Evolutionary conservation across 2,113 vertebrate genomes (phyloP).

Genomic region (Camelus dromedarius): DNA sequence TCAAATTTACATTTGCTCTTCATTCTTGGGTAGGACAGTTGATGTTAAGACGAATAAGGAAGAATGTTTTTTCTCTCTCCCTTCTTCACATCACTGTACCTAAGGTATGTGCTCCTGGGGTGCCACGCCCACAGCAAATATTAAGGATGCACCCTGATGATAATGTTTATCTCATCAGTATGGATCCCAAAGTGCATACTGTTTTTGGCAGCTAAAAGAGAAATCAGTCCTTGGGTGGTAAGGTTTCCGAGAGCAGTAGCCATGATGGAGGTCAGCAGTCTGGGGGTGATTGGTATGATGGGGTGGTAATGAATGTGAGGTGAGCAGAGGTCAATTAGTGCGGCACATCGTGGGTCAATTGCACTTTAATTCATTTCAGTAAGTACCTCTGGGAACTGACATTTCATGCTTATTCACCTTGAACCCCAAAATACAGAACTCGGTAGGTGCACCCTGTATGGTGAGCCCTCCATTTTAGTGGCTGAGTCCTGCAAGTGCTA

Average conservation of each 20-base stretch:
- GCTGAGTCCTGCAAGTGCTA: background rate
- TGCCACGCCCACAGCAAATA: background rate
- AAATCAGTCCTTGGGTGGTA: background rate
- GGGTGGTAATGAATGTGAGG: background rate
- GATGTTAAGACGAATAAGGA: background rate
- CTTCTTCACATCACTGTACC: background rate
- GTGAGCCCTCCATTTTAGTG: background rate
- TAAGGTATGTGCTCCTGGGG: background rate
- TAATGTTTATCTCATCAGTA: background rate
- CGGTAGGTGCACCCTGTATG: background rate
- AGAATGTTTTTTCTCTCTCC: background rate
- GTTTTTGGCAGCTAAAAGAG: conserved; percentile 45
- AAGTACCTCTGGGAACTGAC: conserved; percentile 24
- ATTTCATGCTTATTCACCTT: background rate
- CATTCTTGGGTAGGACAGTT: conserved; percentile 27
- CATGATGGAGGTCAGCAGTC: background rate
- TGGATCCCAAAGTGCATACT: background rate
- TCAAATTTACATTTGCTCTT: background rate
- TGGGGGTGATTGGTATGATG: background rate
- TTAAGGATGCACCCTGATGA: background rate
- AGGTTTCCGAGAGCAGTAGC: background rate
- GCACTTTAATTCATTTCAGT: background rate
- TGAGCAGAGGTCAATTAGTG: background rate
- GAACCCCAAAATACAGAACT: background rate
- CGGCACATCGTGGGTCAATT: background rate